These are phyloP conservation scores for Nothocercus nigrocapillus DNA, from an alignment of 2,113 vertebrate species.

Conservation along the genomic window DNA sequence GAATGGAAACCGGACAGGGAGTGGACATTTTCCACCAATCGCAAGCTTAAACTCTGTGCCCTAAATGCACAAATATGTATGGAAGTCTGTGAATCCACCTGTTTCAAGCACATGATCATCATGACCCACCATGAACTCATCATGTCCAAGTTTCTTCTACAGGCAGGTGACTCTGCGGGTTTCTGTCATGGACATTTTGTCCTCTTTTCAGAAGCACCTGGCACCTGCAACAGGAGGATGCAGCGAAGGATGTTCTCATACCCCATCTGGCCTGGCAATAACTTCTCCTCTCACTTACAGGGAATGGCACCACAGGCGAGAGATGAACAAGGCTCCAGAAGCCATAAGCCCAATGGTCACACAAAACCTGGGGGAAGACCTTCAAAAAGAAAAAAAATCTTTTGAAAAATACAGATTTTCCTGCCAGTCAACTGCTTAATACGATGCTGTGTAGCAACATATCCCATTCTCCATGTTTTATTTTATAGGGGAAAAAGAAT, in stretches of 20 bases:
- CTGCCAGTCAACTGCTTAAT: neutral
- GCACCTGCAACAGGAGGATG: neutral
- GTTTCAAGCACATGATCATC: too few relatives aligned
- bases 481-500: neutral
- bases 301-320: neutral
- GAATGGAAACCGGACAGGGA: neutral
- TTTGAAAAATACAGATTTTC: neutral
- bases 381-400: neutral
- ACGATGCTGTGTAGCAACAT: neutral
- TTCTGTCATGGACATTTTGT: neutral
- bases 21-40: neutral
- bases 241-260: fast-evolving
- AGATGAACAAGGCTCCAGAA: neutral
- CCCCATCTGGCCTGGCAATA: neutral
- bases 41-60: neutral
- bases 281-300: neutral
- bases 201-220: neutral
- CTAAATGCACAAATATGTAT: neutral
- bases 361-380: neutral
- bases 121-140: neutral
- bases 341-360: neutral
- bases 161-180: neutral
- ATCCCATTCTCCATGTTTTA: neutral
- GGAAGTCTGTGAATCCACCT: neutral
- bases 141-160: fast-evolving